Evolutionary conservation across 1,140 invertebrate species (phyloP).

Genomic region (Drosophila azteca): DNA sequence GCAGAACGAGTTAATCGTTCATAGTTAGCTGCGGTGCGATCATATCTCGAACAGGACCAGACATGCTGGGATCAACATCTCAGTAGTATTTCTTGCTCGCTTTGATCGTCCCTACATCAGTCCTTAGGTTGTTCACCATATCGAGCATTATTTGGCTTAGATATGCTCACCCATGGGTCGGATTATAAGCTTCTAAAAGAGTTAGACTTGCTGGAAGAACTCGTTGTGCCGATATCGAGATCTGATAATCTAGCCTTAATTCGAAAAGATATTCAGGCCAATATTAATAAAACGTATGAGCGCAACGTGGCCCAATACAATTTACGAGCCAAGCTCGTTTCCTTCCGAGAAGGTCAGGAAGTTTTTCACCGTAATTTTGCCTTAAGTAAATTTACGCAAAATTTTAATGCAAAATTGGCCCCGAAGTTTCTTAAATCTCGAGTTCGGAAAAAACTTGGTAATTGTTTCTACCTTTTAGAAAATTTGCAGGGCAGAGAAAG

Average conservation of each 20-base stretch:
- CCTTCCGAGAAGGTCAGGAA: constrained; percentile 1
- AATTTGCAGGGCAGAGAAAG: constrained; percentile 17
- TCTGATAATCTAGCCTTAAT: not conserved
- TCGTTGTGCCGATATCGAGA: no score
- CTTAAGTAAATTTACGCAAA: constrained; percentile 16
- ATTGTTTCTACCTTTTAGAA: constrained; percentile 11
- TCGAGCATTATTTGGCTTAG: constrained; percentile 18
- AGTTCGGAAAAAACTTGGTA: constrained; percentile 7
- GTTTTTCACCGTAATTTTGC: constrained; percentile 13
- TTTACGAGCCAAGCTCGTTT: constrained; percentile 9
- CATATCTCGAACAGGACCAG: constrained; percentile 34
- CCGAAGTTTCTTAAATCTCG: constrained; percentile 8
- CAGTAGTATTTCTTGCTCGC: constrained; percentile 13
- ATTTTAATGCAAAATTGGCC: constrained; percentile 12
- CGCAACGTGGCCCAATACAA: not conserved
- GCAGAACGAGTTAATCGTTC: constrained; percentile 15
- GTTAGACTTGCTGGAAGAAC: not conserved
- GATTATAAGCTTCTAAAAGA: constrained; percentile 1
- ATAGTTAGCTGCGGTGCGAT: constrained; percentile 33
- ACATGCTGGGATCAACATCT: constrained; percentile 33
- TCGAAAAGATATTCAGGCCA: not conserved
- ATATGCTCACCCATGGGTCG: constrained; percentile 22
- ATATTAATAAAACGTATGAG: not conserved
- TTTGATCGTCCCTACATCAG: constrained; percentile 24
- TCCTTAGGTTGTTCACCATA: constrained; percentile 23